Evolutionary conservation across 2,113 vertebrate species (phyloP), one percentile per base, ranked within the genome.

Genomic region (Perca flavescens): DNA sequence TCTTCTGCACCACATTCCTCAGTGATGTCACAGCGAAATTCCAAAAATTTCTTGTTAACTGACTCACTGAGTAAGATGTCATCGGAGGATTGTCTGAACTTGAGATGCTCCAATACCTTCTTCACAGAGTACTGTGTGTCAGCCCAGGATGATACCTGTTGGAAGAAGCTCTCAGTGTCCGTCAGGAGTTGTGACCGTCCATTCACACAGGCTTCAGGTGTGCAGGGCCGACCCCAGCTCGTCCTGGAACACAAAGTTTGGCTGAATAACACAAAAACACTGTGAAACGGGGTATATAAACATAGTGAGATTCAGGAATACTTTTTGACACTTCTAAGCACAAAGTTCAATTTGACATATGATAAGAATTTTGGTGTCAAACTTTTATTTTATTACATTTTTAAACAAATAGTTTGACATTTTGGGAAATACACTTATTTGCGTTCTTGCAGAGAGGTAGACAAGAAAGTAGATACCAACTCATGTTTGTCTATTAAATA

Each of bases 1-100:
- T 88, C 73, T 1, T 81, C 88, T 3, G 57, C 15, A 2, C 87
- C 73, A 6, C 79, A 91, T 73, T 93, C 91, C 46, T 91, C 89
- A 0, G 69, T 89, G 61, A 94, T 74, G 78, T 93, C 58, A 1
- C 17, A 70, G 52, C 84, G 87, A 65, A 93, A 92, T 58, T 66
- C 56, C n/a, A 86, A 0, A 67, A 92, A 92, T 19, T 75, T 92
- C 13, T 53, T 53, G 77, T 85, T 92, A 46, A 83, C 50, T 0
- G 43, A 65, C 19, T 85, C 58, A 6, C 63, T 15, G 1, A 89
- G 77, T 10, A 71, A 60, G 43, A 77, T 46, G n/a, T 84, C 54
- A 7, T 5, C 22, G 0, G 49, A 6, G 61, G 13, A 66, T 40
- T 54, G 65, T 72, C 57, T 63, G 46, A 50, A 46, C 31, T 53